Evolutionary conservation across 1,140 invertebrate genomes (phyloP), one percentile per base, ranked within the genome.

Genomic region (Aphaenogaster ashmeadi): DNA sequence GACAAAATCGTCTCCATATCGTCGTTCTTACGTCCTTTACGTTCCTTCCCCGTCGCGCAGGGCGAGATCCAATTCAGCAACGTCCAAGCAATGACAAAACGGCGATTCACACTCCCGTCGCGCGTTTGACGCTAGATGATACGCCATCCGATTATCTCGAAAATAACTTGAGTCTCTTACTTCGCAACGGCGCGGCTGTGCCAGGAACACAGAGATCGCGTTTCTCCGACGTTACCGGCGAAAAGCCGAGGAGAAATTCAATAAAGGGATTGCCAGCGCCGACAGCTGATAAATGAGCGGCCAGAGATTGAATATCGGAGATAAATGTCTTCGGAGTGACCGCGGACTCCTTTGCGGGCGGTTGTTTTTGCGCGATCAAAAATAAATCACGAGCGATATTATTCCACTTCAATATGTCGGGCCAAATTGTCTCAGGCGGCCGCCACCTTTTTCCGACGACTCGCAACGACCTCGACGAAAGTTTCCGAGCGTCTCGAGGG

Each of bases 361-460:
- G 64, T 62, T 54, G 85, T 71, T 58, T 47, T 87, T 33, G 86
- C 60, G 38, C 33, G 77, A 44, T 50, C 38, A 47, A 87, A 90
- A 84, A 87, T 90, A 89, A 87, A 87, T 75, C 72, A 75, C 62
- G n/a, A 69, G 52, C 58, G 60, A 67, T 87, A 84, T 87, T 89
- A 71, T 74, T 87, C n/a, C 80, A 21, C 79, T 89, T 83, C 69
- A 86, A 87, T 74, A 84, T 86, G 56, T 60, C 62, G 78, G 58
- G 60, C 56, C 33, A 41, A 81, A 81, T 71, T 84, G 88, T 85
- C 89, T 72, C 78, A 47, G 62, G 64, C 62, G 71, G 11, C 36
- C 36, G 41, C n/a, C 77, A 52, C 54, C 71, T 80, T 84, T 84
- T 84, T 67, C 60, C n/a, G 9, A 38, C 54, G 36, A 15, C 21